These are phyloP conservation scores for Jacana jacana DNA, from an alignment of 2,113 vertebrate species.

Conservation along the genomic window DNA sequence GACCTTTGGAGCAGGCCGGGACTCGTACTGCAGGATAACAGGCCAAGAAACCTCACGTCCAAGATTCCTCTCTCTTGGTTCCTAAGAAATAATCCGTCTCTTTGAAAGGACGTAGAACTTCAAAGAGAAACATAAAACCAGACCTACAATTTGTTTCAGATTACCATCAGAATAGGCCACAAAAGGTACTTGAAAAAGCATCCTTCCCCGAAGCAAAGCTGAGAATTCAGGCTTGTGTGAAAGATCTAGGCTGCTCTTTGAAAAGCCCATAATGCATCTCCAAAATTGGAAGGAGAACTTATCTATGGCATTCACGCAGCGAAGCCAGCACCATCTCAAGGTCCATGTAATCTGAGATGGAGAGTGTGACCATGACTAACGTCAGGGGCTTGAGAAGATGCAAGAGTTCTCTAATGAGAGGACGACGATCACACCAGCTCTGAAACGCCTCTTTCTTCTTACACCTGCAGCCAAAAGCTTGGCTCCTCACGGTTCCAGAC, in stretches of 20 bases:
- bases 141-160: background rate
- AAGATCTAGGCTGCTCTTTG: background rate
- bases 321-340: background rate
- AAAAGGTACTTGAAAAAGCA: background rate
- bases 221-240: background rate
- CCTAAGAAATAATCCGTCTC: background rate
- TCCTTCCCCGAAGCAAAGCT: background rate
- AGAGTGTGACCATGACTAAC: background rate
- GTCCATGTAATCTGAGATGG: background rate
- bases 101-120: background rate
- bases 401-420: background rate
- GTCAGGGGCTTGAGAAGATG: background rate
- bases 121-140: background rate
- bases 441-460: background rate
- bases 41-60: background rate
- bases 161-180: background rate
- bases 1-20: slow-evolving; percentile 28
- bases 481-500: background rate
- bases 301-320: background rate
- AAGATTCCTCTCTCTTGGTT: background rate
- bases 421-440: background rate
- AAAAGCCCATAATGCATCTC: background rate
- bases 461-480: background rate
- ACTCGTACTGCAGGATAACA: background rate
- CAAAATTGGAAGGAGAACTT: background rate